Base-by-base conservation (phyloP, 2,888 invertebrate genomes). In the Dexiosoma caninum region DNA sequence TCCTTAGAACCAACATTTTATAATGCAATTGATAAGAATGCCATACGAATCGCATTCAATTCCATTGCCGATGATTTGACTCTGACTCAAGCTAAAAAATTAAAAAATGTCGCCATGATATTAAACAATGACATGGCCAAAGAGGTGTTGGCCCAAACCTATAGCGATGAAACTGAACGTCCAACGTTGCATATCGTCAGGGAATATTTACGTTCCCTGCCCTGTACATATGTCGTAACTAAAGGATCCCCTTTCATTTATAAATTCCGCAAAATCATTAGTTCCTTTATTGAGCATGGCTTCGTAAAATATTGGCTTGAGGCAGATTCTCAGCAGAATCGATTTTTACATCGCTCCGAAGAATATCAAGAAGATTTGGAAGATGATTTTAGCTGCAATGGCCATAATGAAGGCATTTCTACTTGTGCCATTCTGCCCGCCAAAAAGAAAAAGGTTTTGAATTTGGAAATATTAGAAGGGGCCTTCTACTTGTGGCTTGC, bases 401-500 rank as follows among this genome's bases (percentile, higher is more conserved):
- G 83, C 3, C 1, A 62, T 6, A 60, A 81, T 37, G 83, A 81
- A 4, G 16, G 62, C 4, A 83, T 83, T 4, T 81, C 71, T 12
- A 12, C 3, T 32, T 5, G 30, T 1, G 0, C 40, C 14, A 2
- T 40, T 2, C 9, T 16, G 79, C 77, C 35, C 49, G 82, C 4
- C 71, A 85, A 85, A 5, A 70, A 67, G 37, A 83, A 83, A 7
- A 86, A 87, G 0, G 87, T 86, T 0, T 75, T 89, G 5, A 87
- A 84, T 35, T 57, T 89, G 82, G 85, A 87, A 7, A 86, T 88
- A 10, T 57, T 89, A 8, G 89, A 89, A 53, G 88, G 89, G 4
- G 87, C 87, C 2, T 89, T 89, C 42, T 89, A 86, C 83, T 76
- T 89, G 1, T 89, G 88, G 89, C 12, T 85, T 2, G 83, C 86